A percentile compares a stretch with the other conserved stretches of the same genome.
Evolutionary conservation across 2,113 vertebrate genomes (phyloP).

Genomic region (Thalassoma bifasciatum): DNA sequence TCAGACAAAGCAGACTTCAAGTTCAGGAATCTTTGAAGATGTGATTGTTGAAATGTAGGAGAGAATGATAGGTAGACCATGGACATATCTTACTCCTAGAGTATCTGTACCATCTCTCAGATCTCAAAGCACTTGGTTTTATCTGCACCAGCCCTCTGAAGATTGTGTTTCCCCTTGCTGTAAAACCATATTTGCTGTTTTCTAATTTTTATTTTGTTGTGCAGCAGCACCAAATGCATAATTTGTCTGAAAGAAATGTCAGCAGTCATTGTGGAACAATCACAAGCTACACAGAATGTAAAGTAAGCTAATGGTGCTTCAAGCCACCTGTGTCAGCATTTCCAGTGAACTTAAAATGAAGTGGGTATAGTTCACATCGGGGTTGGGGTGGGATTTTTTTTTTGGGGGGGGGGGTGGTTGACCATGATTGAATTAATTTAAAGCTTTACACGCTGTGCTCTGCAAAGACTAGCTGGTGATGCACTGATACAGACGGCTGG

Average conservation of each 20-base stretch:
- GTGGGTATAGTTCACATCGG: conserved; percentile 48
- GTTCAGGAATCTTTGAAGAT: conserved; percentile 59
- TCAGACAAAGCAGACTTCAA: conserved; percentile 42
- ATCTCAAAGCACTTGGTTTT: conserved; percentile 74
- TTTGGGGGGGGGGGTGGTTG: conserved; percentile 4
- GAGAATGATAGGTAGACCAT: conserved; percentile 55
- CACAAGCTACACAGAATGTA: conserved; percentile 78
- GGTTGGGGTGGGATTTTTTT: not conserved
- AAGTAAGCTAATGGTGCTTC: conserved; percentile 73
- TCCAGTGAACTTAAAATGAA: conserved; percentile 60
- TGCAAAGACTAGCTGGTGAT: conserved; percentile 65
- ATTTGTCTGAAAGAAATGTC: conserved; percentile 75
- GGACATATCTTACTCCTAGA: conserved; percentile 77
- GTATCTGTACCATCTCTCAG: conserved; percentile 61
- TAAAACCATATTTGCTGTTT: conserved; percentile 60
- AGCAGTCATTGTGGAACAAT: conserved; percentile 73
- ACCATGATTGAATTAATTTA: conserved; percentile 52
- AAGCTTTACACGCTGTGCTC: conserved; percentile 73
- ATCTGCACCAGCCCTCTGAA: conserved; percentile 59
- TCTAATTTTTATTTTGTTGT: conserved; percentile 43
- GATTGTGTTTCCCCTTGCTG: conserved; percentile 34
- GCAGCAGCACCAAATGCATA: conserved; percentile 76
- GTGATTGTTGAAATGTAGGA: conserved; percentile 63
- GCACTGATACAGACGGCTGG: conserved; percentile 70
- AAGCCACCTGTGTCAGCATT: conserved; percentile 75